Percentiles rank a stretch among this genome's conserved stretches.
These are phyloP conservation scores for Glyptemys insculpta DNA, from an alignment of 2,797 vertebrate species.

Conservation along the genomic window DNA sequence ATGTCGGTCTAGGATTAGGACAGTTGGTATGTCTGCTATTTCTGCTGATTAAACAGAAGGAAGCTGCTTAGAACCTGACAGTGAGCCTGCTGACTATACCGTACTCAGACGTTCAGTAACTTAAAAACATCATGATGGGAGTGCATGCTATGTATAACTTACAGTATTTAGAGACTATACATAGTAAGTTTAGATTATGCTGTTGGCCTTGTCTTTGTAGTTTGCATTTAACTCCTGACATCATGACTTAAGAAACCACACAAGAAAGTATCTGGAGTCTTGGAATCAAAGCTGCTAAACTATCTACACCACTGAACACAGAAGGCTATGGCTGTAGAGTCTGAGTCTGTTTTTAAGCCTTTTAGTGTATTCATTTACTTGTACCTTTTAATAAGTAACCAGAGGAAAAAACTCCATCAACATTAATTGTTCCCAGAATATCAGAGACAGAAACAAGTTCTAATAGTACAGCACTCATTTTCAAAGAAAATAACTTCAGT, in stretches of 20 bases:
- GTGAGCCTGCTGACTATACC: neutral
- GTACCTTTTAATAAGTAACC: slow-evolving; percentile 1
- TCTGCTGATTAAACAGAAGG: slow-evolving; percentile 34
- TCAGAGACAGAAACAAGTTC: slow-evolving; percentile 37
- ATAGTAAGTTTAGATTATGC: neutral
- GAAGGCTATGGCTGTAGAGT: neutral
- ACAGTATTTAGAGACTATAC: neutral
- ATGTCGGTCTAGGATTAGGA: neutral
- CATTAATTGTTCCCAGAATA: slow-evolving; percentile 18
- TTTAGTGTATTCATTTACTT: neutral
- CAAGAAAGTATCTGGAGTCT: neutral
- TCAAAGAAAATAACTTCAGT: slow-evolving; percentile 48
- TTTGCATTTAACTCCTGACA: slow-evolving; percentile 21
- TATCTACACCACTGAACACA: neutral
- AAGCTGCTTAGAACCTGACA: neutral
- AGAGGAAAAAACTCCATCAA: slow-evolving; percentile 5
- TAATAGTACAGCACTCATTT: slow-evolving; percentile 13
- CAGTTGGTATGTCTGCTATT: slow-evolving; percentile 32
- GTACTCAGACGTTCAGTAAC: neutral
- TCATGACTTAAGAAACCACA: neutral
- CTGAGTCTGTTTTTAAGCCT: fast-evolving
- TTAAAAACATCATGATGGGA: neutral
- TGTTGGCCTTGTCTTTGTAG: slow-evolving; percentile 1
- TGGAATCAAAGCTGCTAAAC: neutral
- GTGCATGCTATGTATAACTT: neutral